Percentiles rank a stretch among this genome's conserved stretches.
Evolutionary conservation across 2,113 vertebrate species (phyloP).

Genomic region (Tangachromis dhanisi): DNA sequence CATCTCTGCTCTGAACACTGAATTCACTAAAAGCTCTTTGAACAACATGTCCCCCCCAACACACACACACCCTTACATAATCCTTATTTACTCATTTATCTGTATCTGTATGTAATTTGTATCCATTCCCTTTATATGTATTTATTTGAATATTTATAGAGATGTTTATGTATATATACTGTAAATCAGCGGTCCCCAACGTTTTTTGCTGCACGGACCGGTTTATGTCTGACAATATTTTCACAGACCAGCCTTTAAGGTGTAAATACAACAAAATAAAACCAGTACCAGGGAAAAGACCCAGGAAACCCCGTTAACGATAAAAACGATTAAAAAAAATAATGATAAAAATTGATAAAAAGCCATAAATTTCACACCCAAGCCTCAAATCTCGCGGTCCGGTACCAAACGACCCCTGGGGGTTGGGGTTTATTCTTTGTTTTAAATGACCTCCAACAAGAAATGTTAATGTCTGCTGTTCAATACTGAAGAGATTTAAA

Average conservation of each 20-base stretch:
- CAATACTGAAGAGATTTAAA: background rate
- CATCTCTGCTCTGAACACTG: background rate
- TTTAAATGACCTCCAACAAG: background rate
- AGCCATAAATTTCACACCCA: background rate
- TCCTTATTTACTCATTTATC: background rate
- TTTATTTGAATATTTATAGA: background rate
- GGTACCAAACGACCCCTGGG: background rate
- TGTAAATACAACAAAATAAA: background rate
- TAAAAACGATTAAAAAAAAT: background rate
- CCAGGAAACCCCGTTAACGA: fast-evolving
- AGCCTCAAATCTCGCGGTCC: fast-evolving
- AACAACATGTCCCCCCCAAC: too few relatives aligned
- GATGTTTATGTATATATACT: background rate
- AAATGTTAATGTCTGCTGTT: background rate
- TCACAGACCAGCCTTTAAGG: background rate
- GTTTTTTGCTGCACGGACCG: background rate
- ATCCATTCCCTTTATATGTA: background rate
- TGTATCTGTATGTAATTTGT: background rate
- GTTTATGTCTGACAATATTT: background rate
- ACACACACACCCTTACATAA: background rate
- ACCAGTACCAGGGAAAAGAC: background rate
- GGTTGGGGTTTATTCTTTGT: background rate
- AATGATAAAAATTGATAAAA: fast-evolving
- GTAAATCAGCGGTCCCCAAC: background rate
- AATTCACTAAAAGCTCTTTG: too few relatives aligned